phyloP scores from a whole-genome alignment of 2,797 vertebrate genomes.

The Argentina silus region DNA sequence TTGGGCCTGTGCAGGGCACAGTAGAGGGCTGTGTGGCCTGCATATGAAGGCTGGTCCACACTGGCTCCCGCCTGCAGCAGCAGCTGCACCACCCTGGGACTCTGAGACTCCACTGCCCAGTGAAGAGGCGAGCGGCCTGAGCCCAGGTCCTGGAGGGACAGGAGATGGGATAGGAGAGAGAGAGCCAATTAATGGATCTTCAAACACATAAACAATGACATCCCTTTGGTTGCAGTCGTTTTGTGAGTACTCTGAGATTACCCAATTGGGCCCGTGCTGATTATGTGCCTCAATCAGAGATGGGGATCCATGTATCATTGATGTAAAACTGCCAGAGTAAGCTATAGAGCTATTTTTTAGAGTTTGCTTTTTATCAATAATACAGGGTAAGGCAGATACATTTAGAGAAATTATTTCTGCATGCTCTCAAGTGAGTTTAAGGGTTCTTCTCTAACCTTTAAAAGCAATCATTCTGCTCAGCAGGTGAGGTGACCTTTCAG shows the following conservation, averaged over 20 bases:
- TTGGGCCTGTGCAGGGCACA: constrained; percentile 74
- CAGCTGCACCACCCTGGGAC: constrained; percentile 58
- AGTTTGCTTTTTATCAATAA: too few species aligned
- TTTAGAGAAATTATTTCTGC: too few species aligned
- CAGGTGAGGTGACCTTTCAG: not conserved
- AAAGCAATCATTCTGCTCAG: not conserved
- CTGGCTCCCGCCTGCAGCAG: constrained; percentile 66
- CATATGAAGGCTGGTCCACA: constrained; percentile 70
- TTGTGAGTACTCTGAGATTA: too few species aligned
- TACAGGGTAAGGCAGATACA: too few species aligned
- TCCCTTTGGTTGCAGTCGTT: too few species aligned
- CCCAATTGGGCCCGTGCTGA: too few species aligned
- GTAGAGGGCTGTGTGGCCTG: constrained; percentile 76
- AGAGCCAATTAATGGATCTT: too few species aligned
- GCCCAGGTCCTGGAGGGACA: constrained; percentile 66
- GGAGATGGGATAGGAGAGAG: not conserved
- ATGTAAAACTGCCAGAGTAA: too few species aligned
- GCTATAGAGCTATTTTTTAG: too few species aligned
- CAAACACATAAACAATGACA: not conserved
- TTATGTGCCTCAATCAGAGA: too few species aligned
- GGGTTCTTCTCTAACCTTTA: not conserved
- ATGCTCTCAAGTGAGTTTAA: not conserved
- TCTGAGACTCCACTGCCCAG: constrained; percentile 78
- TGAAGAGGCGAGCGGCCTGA: constrained; percentile 79
- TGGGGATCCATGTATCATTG: too few species aligned